phyloP scores from a whole-genome alignment of 2,113 vertebrate genomes.

The Mandrillus leucophaeus region DNA sequence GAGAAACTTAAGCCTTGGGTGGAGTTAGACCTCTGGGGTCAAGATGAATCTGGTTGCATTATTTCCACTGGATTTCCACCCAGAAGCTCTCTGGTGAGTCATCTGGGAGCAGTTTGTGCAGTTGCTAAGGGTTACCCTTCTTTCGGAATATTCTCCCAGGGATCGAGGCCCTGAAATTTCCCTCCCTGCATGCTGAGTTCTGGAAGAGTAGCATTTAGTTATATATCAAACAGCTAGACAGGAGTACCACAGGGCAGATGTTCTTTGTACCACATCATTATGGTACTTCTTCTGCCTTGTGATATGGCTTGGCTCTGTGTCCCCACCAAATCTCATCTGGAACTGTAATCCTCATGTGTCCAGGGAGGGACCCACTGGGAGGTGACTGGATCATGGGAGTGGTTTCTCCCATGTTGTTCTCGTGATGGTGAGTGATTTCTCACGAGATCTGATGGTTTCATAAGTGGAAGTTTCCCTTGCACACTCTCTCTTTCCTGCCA shows the following conservation, averaged over 20 bases:
- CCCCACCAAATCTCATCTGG: no score
- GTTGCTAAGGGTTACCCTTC: neutral
- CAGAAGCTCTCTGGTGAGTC: neutral
- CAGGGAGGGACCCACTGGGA: no score
- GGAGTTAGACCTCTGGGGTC: neutral
- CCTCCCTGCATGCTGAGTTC: neutral
- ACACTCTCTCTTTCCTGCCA: no score
- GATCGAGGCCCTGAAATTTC: neutral
- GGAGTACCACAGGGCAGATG: neutral
- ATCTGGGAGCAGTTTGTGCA: neutral
- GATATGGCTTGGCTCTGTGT: no score
- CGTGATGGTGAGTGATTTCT: no score
- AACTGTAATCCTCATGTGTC: no score
- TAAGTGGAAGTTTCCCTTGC: no score
- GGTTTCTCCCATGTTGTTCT: no score
- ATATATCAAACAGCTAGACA: neutral
- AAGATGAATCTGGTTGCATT: neutral
- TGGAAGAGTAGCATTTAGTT: neutral
- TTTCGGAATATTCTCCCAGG: neutral
- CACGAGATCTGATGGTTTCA: no score
- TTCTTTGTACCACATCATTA: neutral
- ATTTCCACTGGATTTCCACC: slow-evolving; percentile 36
- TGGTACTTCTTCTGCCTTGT: neutral
- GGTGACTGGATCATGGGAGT: no score
- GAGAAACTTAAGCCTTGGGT: neutral